Percentiles rank a stretch among this genome's conserved stretches.
Conservation (phyloP, 1,140 invertebrate genomes). For the Cydia amplana region DNA sequence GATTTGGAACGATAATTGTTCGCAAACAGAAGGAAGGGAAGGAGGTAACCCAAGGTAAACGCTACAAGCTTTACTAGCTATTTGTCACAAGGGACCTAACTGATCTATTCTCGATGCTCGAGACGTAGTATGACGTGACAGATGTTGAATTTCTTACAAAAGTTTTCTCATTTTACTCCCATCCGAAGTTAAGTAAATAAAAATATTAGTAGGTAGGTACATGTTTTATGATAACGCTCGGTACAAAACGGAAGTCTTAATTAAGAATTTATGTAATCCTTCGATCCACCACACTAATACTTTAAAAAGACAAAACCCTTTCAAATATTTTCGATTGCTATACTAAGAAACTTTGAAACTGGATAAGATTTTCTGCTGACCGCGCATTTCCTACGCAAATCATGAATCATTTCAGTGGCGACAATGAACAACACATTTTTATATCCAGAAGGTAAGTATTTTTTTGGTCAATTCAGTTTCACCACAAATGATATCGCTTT, state of each 20-base stretch:
- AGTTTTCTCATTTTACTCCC: background rate
- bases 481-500: slow-evolving; percentile 7
- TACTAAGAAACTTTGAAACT: too few species aligned
- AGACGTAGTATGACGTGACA: slow-evolving; percentile 10
- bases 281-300: too few species aligned
- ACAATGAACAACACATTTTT: background rate
- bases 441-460: background rate
- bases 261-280: too few species aligned
- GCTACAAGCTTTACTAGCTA: slow-evolving; percentile 4
- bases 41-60: too few species aligned
- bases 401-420: background rate
- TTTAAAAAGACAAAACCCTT: too few species aligned
- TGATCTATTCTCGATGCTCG: slow-evolving; percentile 5
- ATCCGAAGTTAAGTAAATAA: background rate
- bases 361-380: background rate
- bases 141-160: background rate
- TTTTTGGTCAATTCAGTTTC: background rate
- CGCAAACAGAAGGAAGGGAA: too few species aligned
- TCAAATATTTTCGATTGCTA: too few species aligned
- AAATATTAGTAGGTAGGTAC: too few species aligned
- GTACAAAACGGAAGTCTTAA: too few species aligned
- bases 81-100: slow-evolving; percentile 13
- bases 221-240: too few species aligned
- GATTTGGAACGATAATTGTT: too few species aligned
- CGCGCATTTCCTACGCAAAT: background rate